These are phyloP conservation scores for Paralichthys olivaceus DNA, from an alignment of 2,113 vertebrate genomes.

Conservation along the genomic window DNA sequence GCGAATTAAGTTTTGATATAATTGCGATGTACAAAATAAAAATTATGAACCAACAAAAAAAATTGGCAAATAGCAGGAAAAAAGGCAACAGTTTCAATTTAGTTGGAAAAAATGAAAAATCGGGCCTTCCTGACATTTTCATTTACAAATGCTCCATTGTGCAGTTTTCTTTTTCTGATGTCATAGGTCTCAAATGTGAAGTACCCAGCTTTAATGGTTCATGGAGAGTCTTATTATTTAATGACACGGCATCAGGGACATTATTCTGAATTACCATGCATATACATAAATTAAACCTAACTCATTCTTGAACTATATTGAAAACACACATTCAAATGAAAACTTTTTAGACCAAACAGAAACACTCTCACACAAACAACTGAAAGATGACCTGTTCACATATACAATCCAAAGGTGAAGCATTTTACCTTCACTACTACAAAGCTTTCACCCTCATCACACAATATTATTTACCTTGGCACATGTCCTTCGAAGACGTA, in stretches of 20 bases:
- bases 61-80: too few species aligned
- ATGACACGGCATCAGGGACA: background rate
- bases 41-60: too few species aligned
- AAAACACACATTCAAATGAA: too few species aligned
- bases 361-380: too few species aligned
- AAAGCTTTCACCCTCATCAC: background rate
- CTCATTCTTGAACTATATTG: background rate
- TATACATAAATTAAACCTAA: background rate
- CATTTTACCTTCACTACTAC: background rate
- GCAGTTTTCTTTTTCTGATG: background rate
- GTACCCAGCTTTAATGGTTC: background rate
- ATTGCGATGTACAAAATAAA: too few species aligned
- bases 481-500: conserved; percentile 88
- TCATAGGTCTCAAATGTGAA: background rate
- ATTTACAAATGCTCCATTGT: background rate
- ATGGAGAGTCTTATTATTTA: background rate
- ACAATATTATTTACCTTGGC: conserved; percentile 81
- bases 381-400: too few species aligned
- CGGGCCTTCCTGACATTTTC: background rate
- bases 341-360: too few species aligned
- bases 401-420: background rate
- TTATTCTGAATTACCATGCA: background rate
- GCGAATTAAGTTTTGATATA: background rate
- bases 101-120: too few species aligned
- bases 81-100: too few species aligned